Conservation (phyloP, 2,797 vertebrate genomes). For the Eulemur rubriventer region DNA sequence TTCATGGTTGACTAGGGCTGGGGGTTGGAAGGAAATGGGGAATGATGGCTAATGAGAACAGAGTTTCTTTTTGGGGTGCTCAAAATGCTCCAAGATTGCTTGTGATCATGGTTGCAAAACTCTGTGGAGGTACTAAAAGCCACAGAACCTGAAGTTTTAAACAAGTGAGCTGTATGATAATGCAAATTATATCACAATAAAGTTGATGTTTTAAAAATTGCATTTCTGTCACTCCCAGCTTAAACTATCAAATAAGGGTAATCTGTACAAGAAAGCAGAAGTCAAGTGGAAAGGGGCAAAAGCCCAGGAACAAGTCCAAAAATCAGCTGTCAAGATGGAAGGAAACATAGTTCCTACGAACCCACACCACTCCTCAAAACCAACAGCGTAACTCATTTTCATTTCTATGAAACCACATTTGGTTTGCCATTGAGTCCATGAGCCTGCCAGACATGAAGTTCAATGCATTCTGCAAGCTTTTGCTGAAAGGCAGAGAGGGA, state of each 20-base stretch:
- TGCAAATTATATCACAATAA: conserved; percentile 6
- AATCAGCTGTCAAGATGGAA: neutral
- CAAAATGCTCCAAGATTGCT: conserved; percentile 4
- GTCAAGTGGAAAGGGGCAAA: conserved; percentile 20
- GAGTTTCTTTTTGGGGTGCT: neutral
- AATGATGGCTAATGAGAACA: neutral
- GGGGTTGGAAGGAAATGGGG: neutral
- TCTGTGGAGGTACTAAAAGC: neutral
- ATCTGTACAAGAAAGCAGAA: neutral
- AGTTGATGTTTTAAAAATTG: neutral
- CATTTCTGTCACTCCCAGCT: neutral
- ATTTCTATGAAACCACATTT: conserved; percentile 38
- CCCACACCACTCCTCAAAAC: conserved; percentile 16
- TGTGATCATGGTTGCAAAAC: neutral
- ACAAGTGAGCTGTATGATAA: neutral
- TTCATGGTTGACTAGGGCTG: neutral
- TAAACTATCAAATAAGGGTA: neutral
- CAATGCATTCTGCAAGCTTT: neutral
- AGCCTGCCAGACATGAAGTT: neutral
- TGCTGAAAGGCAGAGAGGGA: neutral
- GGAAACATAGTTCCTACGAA: conserved; percentile 38
- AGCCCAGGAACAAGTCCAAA: conserved; percentile 12
- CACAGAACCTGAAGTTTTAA: neutral
- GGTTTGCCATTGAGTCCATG: conserved; percentile 5
- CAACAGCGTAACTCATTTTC: conserved; percentile 10